Evolutionary conservation across 2,797 vertebrate genomes (phyloP).

Genomic region (Acridotheres tristis): DNA sequence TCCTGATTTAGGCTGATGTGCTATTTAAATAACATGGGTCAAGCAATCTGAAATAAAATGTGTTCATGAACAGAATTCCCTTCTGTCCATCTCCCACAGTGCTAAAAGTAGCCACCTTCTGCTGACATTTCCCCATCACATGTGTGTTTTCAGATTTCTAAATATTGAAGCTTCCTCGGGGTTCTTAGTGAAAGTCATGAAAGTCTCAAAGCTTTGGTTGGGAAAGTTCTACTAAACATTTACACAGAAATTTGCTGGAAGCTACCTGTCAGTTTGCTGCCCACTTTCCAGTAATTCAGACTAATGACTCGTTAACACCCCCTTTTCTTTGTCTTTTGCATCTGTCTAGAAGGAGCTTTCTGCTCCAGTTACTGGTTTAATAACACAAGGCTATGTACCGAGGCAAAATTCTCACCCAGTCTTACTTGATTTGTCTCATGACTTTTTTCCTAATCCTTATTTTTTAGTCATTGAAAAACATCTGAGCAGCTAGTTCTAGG

Average conservation of each 20-base stretch:
- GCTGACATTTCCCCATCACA: not conserved
- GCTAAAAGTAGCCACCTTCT: not conserved
- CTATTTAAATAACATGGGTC: conserved; percentile 45
- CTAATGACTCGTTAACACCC: conserved; percentile 20
- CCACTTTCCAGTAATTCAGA: conserved; percentile 50
- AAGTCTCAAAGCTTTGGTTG: not conserved
- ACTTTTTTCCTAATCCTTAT: not conserved
- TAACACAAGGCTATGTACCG: not conserved
- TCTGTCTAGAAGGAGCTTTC: conserved; percentile 55
- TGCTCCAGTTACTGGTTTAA: conserved; percentile 57
- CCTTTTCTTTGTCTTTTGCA: not conserved
- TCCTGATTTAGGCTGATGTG: not conserved
- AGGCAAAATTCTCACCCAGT: conserved; percentile 5
- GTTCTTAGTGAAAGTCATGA: not conserved
- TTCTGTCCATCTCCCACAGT: not conserved
- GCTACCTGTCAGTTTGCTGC: conserved; percentile 53
- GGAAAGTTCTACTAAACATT: not conserved
- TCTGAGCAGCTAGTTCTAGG: not conserved
- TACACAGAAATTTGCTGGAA: conserved; percentile 33
- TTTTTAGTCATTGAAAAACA: not conserved
- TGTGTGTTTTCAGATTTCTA: not conserved
- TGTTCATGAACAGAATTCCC: not conserved
- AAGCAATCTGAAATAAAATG: conserved; percentile 20
- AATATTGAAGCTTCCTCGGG: not conserved
- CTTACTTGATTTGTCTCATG: conserved; percentile 3